These are phyloP conservation scores for Cercopithecus mitis DNA, from an alignment of 2,797 vertebrate genomes.

Conservation along the genomic window DNA sequence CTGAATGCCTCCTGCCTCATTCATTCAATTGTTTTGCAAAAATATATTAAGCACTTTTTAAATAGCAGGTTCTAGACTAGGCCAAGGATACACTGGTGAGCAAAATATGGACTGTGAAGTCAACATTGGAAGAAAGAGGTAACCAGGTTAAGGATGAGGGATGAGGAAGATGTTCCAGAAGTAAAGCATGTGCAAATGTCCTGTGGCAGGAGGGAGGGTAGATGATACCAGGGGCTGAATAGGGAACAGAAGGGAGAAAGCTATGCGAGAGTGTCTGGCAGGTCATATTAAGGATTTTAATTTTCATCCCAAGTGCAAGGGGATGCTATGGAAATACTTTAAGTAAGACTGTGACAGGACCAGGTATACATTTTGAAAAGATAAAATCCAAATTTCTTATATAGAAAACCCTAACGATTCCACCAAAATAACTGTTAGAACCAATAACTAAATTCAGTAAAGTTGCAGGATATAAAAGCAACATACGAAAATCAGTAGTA, in stretches of 20 bases:
- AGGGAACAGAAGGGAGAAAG: neutral
- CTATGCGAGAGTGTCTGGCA: neutral
- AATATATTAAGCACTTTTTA: neutral
- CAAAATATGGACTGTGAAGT: neutral
- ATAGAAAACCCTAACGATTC: neutral
- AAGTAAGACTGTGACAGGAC: neutral
- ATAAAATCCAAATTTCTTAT: neutral
- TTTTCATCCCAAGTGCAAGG: neutral
- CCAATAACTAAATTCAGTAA: neutral
- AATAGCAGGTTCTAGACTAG: neutral
- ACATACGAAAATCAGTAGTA: neutral
- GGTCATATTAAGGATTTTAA: neutral
- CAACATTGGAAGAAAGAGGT: neutral
- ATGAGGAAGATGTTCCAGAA: neutral
- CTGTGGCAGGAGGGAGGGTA: neutral
- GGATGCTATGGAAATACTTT: neutral
- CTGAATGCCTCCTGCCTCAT: neutral
- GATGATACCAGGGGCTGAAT: neutral
- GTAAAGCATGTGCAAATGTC: neutral
- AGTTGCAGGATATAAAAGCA: neutral
- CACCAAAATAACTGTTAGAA: neutral
- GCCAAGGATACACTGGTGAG: neutral
- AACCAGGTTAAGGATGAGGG: neutral
- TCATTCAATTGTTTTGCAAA: neutral
- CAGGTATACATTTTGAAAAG: constrained; percentile 12